Evolutionary conservation across 2,888 invertebrate species (phyloP).

Genomic region (Lordiphosa fenestrarum): DNA sequence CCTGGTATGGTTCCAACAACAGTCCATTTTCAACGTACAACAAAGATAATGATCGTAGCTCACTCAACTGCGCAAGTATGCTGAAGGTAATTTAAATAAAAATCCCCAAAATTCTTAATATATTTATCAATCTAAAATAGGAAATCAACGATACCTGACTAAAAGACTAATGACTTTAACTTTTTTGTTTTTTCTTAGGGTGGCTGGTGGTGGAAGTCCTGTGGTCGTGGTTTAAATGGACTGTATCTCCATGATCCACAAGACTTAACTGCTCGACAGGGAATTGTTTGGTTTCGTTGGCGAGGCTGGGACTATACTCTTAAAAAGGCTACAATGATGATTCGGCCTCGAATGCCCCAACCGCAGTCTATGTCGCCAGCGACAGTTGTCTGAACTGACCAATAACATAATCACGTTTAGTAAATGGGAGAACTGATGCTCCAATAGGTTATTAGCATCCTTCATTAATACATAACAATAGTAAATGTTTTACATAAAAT

Average conservation of each 20-base stretch:
- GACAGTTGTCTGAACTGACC: slow-evolving; percentile 36
- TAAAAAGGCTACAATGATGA: slow-evolving; percentile 95
- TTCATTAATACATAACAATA: slow-evolving; percentile 27
- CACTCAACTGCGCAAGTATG: slow-evolving; percentile 95
- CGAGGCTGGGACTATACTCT: slow-evolving; percentile 96
- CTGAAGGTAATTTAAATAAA: slow-evolving; percentile 82
- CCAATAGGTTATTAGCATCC: slow-evolving; percentile 47
- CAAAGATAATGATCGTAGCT: slow-evolving; percentile 94
- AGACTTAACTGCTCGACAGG: slow-evolving; percentile 93
- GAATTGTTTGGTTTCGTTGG: slow-evolving; percentile 97
- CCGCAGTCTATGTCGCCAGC: slow-evolving; percentile 58
- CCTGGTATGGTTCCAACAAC: slow-evolving; percentile 96
- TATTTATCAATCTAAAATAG: not conserved
- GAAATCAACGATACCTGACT: not conserved
- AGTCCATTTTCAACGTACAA: slow-evolving; percentile 96
- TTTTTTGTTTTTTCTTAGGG: slow-evolving; percentile 81
- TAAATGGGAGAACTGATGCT: slow-evolving; percentile 38
- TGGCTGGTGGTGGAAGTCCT: slow-evolving; percentile 98
- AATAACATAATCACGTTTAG: slow-evolving; percentile 21
- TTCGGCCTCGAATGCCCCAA: slow-evolving; percentile 84
- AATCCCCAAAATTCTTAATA: too few species aligned
- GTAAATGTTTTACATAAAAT: slow-evolving; percentile 49
- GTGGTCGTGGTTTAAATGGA: slow-evolving; percentile 93
- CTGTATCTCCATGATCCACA: slow-evolving; percentile 94
- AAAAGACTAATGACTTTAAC: too few species aligned